Base-by-base conservation (phyloP, 2,888 invertebrate species). In the Trachelus troglodyta region DNA sequence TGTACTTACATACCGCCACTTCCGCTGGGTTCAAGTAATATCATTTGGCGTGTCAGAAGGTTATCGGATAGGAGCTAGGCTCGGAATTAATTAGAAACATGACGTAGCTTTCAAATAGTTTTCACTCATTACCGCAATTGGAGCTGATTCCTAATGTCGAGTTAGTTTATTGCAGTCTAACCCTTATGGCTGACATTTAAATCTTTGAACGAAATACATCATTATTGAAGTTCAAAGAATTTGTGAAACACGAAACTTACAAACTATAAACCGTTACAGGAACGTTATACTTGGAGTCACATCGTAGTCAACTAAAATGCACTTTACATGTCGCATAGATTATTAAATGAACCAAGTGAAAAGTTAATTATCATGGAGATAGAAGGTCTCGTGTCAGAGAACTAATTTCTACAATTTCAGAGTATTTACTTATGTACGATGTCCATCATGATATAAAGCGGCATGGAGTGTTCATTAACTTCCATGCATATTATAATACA, bases 311-410 rank as follows among this genome's bases (percentile, higher is more conserved):
- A 34, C 78, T 77, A 80, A 78, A 78, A 83, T 84, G 85, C 82
- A 82, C 82, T 86, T 84, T 82, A 79, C 81, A 75, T 80, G 83
- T 81, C 79, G 80, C 77, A 80, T 85, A 79, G 80, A 85, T 85
- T 85, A 83, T 82, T 82, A 81, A 86, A 82, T 80, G 80, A 79
- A 81, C 81, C 77, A 80, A 83, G 83, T 80, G 77, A 85, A 56
- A 85, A 86, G 79, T 75, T 81, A 82, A 85, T 86, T 85, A 84
- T 83, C 82, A 75, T 75, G 79, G 74, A 69, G 79, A 56, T 56
- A 23, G 56, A 23, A 9, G 9, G 23, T 56, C 23, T 56, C 23
- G 56, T 56, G 76, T 75, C 75, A 81, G 79, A 81, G 81, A 80
- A 81, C 81, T 79, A 84, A 85, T 84, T 83, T 86, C 79, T 81